These are phyloP conservation scores for Melanostigma gelatinosum DNA, from an alignment of 2,113 vertebrate genomes.

Conservation along the genomic window DNA sequence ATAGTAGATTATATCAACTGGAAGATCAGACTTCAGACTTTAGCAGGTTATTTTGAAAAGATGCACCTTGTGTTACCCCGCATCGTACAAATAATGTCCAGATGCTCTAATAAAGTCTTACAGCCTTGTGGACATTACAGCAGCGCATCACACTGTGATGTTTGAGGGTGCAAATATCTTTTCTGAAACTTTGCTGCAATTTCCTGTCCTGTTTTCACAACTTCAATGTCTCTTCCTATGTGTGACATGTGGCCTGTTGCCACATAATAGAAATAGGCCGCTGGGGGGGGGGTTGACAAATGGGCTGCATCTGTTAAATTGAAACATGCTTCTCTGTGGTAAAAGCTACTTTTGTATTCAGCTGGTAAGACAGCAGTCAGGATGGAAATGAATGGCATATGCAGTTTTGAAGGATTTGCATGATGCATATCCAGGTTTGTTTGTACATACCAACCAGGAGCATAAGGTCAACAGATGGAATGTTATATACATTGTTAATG, in stretches of 20 bases:
- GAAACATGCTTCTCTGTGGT: constrained; percentile 15
- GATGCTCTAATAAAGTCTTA: constrained; percentile 14
- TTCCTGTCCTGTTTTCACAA: constrained; percentile 85
- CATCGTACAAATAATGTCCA: background rate
- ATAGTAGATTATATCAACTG: background rate
- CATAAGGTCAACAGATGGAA: constrained; percentile 16
- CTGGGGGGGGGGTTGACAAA: constrained; percentile 48
- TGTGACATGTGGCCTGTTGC: constrained; percentile 77
- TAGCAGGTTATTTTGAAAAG: background rate
- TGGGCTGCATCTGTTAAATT: constrained; percentile 26
- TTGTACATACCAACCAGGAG: constrained; percentile 10
- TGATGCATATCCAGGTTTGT: constrained; percentile 9
- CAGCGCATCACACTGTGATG: constrained; percentile 16
- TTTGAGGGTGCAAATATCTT: constrained; percentile 55
- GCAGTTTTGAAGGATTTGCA: constrained; percentile 8
- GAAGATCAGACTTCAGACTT: background rate
- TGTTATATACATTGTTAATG: constrained; percentile 9
- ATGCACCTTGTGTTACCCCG: background rate
- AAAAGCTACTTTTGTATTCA: constrained; percentile 15
- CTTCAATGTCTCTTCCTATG: constrained; percentile 72
- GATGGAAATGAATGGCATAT: constrained; percentile 3
- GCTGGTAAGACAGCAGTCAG: background rate
- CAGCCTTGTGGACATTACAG: constrained; percentile 6
- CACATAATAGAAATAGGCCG: constrained; percentile 71
- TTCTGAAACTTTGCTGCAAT: constrained; percentile 73